Evolutionary conservation across 2,888 invertebrate genomes (phyloP).

Genomic region (Clistopyga incitator): DNA sequence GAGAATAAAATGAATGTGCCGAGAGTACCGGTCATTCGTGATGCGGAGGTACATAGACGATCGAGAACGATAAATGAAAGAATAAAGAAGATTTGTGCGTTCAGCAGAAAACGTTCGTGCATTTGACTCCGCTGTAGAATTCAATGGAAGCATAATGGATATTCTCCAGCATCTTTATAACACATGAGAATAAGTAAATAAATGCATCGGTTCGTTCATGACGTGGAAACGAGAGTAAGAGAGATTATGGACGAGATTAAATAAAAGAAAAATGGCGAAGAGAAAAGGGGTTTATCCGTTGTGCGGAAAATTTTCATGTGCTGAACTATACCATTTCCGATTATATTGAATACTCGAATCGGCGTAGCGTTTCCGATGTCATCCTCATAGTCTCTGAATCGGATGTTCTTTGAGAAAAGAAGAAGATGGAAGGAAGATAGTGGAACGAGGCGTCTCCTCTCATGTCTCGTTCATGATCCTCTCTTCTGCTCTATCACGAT

Average conservation of each 20-base stretch:
- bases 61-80: too few species aligned
- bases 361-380: background rate
- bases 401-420: conserved; percentile 13
- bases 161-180: too few species aligned
- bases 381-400: background rate
- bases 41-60: background rate
- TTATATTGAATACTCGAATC: conserved; percentile 1
- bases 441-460: background rate
- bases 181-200: too few species aligned
- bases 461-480: conserved; percentile 7
- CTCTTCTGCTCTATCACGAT: conserved; percentile 60
- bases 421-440: background rate
- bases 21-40: background rate
- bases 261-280: background rate
- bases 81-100: too few species aligned
- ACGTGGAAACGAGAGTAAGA: too few species aligned
- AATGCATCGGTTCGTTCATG: too few species aligned
- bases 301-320: background rate
- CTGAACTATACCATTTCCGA: conserved; percentile 2
- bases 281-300: conserved; percentile 1
- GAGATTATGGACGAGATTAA: too few species aligned
- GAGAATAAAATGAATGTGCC: background rate
- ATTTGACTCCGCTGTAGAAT: too few species aligned
- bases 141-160: too few species aligned
- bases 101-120: too few species aligned